Evolutionary conservation across 2,113 vertebrate genomes (phyloP).

Genomic region (Crotophaga sulcirostris): DNA sequence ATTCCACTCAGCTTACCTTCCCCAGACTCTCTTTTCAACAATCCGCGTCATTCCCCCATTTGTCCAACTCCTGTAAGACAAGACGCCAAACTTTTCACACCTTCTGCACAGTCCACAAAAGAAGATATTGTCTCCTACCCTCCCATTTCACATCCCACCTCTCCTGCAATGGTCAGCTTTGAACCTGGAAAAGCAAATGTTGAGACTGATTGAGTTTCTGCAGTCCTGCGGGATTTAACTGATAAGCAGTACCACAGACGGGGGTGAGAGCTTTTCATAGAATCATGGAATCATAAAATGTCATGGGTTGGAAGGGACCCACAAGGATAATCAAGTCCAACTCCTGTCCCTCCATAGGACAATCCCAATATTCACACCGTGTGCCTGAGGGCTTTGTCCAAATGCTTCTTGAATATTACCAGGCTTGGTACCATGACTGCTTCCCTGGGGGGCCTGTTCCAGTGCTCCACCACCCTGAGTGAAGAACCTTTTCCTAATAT

Average conservation of each 20-base stretch:
- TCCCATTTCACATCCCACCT: not conserved
- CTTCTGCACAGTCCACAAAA: not conserved
- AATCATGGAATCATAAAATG: too few species aligned
- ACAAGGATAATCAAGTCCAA: too few species aligned
- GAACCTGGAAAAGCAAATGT: not conserved
- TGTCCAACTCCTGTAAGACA: not conserved
- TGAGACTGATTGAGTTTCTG: not conserved
- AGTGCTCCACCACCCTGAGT: too few species aligned
- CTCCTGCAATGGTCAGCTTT: not conserved
- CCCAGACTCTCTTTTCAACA: accelerated
- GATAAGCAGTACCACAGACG: not conserved
- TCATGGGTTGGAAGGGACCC: too few species aligned
- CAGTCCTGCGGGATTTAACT: not conserved
- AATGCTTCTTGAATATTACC: too few species aligned
- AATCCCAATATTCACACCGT: too few species aligned
- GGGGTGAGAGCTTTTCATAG: not conserved
- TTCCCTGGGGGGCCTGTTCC: too few species aligned
- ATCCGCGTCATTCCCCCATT: accelerated
- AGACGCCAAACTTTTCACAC: not conserved
- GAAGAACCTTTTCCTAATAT: too few species aligned
- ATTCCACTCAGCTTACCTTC: not conserved
- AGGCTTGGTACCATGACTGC: too few species aligned
- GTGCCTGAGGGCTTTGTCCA: too few species aligned
- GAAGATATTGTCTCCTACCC: not conserved
- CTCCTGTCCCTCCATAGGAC: too few species aligned